Conservation (phyloP, 2,113 vertebrate genomes). For the Lutjanus erythropterus region DNA sequence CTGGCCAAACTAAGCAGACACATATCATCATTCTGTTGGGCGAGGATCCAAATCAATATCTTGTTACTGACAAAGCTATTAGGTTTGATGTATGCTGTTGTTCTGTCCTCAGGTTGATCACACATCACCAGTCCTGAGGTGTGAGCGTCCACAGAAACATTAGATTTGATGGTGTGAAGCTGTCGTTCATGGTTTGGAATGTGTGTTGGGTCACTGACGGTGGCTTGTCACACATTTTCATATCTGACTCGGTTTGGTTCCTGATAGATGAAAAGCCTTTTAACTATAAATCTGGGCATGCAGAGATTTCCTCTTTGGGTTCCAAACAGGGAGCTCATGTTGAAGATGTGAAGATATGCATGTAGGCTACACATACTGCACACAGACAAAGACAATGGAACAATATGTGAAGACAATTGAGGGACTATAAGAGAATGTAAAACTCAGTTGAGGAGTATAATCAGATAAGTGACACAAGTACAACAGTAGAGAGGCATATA, state of each 20-base stretch:
- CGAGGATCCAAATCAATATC: constrained; percentile 67
- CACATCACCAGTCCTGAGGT: constrained; percentile 23
- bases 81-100: constrained; percentile 59
- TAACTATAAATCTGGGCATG: constrained; percentile 36
- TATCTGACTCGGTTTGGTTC: constrained; percentile 16
- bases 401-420: not conserved
- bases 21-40: constrained; percentile 59
- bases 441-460: not conserved
- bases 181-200: constrained; percentile 21
- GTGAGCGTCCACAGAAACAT: constrained; percentile 1
- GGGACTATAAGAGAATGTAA: not conserved
- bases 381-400: not conserved
- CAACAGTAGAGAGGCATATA: constrained; percentile 1
- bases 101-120: constrained; percentile 50
- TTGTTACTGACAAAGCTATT: constrained; percentile 52
- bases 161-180: constrained; percentile 16
- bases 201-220: constrained; percentile 11
- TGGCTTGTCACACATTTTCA: constrained; percentile 43
- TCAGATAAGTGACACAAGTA: constrained; percentile 13
- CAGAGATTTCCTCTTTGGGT: constrained; percentile 13
- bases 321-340: not conserved
- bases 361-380: not conserved
- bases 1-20: constrained; percentile 57
- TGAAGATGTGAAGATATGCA: not conserved
- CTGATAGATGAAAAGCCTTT: constrained; percentile 39